Evolutionary conservation across 2,113 vertebrate species (phyloP).

Genomic region (Podocnemis expansa): DNA sequence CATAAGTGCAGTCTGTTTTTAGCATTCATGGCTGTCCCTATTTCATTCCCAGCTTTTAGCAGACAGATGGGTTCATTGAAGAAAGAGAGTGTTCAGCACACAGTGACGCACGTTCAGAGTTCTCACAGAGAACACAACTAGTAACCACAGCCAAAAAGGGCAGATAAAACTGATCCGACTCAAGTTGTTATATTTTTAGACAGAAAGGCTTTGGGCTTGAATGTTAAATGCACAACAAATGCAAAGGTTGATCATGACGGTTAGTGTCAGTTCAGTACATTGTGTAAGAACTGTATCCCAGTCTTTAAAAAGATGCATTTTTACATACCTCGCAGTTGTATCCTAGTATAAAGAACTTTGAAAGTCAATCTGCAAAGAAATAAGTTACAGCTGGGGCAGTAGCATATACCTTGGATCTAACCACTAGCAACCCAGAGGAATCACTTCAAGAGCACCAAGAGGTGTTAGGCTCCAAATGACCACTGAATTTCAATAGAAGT

Average conservation of each 20-base stretch:
- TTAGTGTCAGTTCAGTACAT: not conserved
- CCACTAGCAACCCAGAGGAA: not conserved
- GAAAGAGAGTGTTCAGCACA: not conserved
- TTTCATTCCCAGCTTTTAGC: not conserved
- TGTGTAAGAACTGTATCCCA: not conserved
- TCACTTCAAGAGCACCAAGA: not conserved
- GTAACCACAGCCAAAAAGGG: not conserved
- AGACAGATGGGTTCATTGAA: not conserved
- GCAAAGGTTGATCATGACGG: not conserved
- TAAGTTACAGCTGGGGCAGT: not conserved
- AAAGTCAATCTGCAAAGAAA: not conserved
- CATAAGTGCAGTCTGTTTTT: not conserved
- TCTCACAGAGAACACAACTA: not conserved
- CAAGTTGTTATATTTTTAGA: not conserved
- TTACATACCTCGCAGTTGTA: not conserved
- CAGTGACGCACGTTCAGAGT: not conserved
- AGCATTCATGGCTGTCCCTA: not conserved
- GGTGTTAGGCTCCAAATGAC: not conserved
- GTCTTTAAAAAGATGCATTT: not conserved
- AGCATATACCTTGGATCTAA: not conserved
- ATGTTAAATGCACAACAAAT: not conserved
- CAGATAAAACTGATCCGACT: not conserved
- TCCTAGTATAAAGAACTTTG: not conserved
- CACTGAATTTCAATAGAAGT: not conserved
- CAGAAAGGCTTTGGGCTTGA: not conserved